Conservation (phyloP, 2,113 vertebrate species). For the Sinocyclocheilus anophthalmus region DNA sequence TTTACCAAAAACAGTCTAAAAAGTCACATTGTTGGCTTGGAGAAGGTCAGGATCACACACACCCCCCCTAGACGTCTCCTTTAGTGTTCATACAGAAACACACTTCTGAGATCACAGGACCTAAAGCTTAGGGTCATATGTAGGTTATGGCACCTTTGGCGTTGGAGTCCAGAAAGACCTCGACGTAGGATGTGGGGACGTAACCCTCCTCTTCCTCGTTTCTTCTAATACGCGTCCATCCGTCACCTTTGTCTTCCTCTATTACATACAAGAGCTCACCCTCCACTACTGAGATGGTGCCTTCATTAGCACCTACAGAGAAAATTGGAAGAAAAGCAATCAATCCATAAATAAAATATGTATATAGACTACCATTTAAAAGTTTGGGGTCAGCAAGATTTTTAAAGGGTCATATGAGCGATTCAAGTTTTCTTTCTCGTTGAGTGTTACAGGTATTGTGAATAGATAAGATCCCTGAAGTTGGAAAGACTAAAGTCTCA, state of each 20-base stretch:
- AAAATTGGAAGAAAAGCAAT: background rate
- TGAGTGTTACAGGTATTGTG: no score
- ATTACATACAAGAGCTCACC: slow-evolving; percentile 92
- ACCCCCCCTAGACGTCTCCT: background rate
- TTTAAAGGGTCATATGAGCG: no score
- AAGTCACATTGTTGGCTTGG: background rate
- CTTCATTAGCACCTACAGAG: slow-evolving; percentile 90
- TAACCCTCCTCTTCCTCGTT: slow-evolving; percentile 97
- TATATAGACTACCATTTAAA: no score
- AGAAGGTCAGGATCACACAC: background rate
- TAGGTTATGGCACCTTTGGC: slow-evolving; percentile 99
- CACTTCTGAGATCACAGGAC: background rate
- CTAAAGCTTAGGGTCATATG: slow-evolving; percentile 80
- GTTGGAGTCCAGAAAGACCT: slow-evolving; percentile 97
- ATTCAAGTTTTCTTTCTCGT: no score
- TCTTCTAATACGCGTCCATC: slow-evolving; percentile 95
- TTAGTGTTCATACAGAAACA: background rate
- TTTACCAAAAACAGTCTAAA: background rate
- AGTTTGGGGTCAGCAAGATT: no score
- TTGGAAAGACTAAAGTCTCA: no score
- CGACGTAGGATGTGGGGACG: slow-evolving; percentile 93
- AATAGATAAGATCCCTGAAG: no score
- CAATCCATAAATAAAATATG: background rate
- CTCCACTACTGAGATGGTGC: slow-evolving; percentile 90
- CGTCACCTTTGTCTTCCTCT: slow-evolving; percentile 96